Conservation (phyloP, 2,888 invertebrate genomes). For the Drosophila mimetica region DNA sequence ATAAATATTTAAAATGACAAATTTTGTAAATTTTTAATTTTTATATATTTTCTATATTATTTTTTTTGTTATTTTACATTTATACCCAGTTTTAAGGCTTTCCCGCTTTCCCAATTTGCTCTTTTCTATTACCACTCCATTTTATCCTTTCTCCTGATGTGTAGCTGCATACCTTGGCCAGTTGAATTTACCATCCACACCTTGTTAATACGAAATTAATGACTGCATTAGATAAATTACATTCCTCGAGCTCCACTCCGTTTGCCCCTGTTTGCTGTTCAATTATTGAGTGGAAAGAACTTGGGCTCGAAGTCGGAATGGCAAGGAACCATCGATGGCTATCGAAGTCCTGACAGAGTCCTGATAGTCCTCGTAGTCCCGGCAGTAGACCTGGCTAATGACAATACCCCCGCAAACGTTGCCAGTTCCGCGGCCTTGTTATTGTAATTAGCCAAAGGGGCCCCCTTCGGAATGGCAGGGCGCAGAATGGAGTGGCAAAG, state of each 20-base stretch:
- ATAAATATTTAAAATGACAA: no score
- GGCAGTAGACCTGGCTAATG: conserved; percentile 30
- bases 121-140: background rate
- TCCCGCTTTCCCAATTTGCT: no score
- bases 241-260: conserved; percentile 36
- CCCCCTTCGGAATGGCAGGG: no score
- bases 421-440: conserved; percentile 48
- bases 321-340: conserved; percentile 60
- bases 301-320: conserved; percentile 51
- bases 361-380: background rate
- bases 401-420: conserved; percentile 20
- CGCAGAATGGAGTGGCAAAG: no score
- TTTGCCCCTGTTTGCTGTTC: conserved; percentile 37
- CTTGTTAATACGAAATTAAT: conserved; percentile 86
- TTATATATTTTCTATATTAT: no score
- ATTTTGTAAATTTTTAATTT: no score
- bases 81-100: no score
- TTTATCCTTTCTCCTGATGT: background rate
- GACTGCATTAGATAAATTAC: conserved; percentile 84
- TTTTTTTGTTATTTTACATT: no score
- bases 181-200: conserved; percentile 83
- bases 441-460: conserved; percentile 67
- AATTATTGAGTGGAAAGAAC: conserved; percentile 58
- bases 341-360: conserved; percentile 44
- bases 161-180: background rate